Evolutionary conservation across 2,113 vertebrate genomes (phyloP).

Genomic region (Gallinago media): DNA sequence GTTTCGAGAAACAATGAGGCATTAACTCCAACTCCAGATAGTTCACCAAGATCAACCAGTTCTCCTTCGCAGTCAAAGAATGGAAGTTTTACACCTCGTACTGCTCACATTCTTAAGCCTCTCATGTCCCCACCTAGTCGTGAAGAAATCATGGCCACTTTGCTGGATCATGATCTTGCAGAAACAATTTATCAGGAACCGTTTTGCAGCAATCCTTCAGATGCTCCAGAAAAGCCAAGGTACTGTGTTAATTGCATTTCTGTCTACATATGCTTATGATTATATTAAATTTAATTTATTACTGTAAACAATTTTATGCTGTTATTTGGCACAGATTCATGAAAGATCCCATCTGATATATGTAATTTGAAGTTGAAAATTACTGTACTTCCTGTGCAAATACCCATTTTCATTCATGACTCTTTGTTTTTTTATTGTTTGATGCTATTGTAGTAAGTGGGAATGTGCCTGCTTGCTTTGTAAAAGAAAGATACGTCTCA

Average conservation of each 20-base stretch:
- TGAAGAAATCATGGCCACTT: conserved; percentile 93
- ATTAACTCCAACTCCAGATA: conserved; percentile 90
- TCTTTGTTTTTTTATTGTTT: background rate
- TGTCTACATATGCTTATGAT: background rate
- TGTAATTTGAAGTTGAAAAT: background rate
- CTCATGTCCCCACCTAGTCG: conserved; percentile 97
- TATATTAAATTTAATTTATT: background rate
- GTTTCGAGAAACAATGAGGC: conserved; percentile 84
- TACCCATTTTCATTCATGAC: background rate
- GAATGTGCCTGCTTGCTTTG: background rate
- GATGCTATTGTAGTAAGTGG: background rate
- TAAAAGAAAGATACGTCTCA: background rate
- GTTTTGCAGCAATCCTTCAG: conserved; percentile 95
- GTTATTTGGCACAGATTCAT: background rate
- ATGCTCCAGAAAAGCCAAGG: conserved; percentile 93
- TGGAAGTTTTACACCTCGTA: conserved; percentile 83
- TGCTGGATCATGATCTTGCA: conserved; percentile 90
- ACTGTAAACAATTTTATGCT: background rate
- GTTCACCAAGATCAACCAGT: conserved; percentile 91
- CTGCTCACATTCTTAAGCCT: conserved; percentile 91
- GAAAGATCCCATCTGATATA: background rate
- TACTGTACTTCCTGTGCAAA: background rate
- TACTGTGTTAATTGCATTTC: conserved; percentile 67
- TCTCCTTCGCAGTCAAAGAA: conserved; percentile 92
- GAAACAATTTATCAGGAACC: conserved; percentile 95